phyloP scores from a whole-genome alignment of 2,797 vertebrate genomes.

The Chaenodraco wilsoni region DNA sequence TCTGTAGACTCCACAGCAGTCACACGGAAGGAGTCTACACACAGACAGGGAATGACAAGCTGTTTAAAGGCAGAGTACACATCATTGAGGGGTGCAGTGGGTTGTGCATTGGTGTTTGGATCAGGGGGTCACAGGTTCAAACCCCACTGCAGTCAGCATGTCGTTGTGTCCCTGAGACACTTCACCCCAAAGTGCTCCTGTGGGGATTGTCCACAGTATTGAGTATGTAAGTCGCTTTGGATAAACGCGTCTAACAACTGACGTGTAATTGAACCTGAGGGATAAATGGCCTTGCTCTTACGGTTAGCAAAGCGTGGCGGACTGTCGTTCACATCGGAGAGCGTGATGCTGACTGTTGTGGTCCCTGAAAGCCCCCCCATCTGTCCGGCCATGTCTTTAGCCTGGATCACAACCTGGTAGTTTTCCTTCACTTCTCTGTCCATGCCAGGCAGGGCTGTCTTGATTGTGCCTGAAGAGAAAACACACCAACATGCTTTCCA shows the following conservation, averaged over 20 bases:
- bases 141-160: no score
- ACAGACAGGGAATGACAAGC: not conserved
- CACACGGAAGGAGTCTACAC: conserved; percentile 92
- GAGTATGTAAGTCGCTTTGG: no score
- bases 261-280: no score
- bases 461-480: conserved; percentile 88
- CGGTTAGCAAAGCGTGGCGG: conserved; percentile 96
- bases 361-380: conserved; percentile 97
- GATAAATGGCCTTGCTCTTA: conserved; percentile 70
- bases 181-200: no score
- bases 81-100: not conserved
- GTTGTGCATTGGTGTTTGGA: no score
- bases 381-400: conserved; percentile 98
- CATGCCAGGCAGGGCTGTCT: conserved; percentile 96
- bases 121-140: no score
- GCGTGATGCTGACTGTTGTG: conserved; percentile 93
- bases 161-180: no score
- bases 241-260: no score
- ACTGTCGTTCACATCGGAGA: conserved; percentile 95
- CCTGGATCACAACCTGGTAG: conserved; percentile 98
- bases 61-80: not conserved
- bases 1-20: conserved; percentile 88
- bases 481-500: not conserved
- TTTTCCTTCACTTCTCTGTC: conserved; percentile 94
- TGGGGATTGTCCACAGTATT: no score